Conservation (phyloP, 2,888 invertebrate genomes). For the Crioceris asparagi region DNA sequence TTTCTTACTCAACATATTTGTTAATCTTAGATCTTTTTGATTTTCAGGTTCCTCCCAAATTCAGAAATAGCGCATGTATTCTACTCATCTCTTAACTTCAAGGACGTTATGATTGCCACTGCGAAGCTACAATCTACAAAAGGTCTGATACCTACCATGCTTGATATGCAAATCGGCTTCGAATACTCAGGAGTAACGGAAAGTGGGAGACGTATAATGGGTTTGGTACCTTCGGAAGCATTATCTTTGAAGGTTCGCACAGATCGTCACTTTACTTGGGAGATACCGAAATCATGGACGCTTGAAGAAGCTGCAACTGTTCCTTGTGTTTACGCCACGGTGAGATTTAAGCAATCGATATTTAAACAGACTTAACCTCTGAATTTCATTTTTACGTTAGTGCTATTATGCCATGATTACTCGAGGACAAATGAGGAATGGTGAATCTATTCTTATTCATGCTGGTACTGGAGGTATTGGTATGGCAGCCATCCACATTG, state of each 20-base stretch:
- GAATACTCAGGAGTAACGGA: slow-evolving; percentile 56
- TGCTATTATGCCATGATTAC: slow-evolving; percentile 21
- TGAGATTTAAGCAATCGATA: too few relatives aligned
- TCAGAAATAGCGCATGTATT: too few relatives aligned
- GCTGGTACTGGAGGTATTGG: slow-evolving; percentile 71
- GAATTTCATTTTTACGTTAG: too few relatives aligned
- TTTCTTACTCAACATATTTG: background rate
- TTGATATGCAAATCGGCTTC: slow-evolving; percentile 81
- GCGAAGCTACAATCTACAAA: slow-evolving; percentile 89
- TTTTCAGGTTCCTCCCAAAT: too few relatives aligned
- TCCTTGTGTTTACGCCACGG: slow-evolving; percentile 52
- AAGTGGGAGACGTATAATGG: slow-evolving; percentile 38
- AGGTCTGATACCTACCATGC: slow-evolving; percentile 71
- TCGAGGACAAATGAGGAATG: slow-evolving; percentile 16
- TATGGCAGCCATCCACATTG: slow-evolving; percentile 86
- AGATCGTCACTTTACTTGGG: slow-evolving; percentile 40
- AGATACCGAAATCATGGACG: slow-evolving; percentile 45
- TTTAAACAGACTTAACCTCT: too few relatives aligned
- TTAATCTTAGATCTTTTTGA: background rate
- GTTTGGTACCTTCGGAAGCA: slow-evolving; percentile 36
- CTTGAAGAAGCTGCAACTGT: slow-evolving; percentile 55
- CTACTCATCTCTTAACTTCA: slow-evolving; percentile 88
- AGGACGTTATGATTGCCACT: slow-evolving; percentile 90
- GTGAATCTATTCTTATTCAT: slow-evolving; percentile 24
- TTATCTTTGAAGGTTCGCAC: slow-evolving; percentile 35